phyloP scores from a whole-genome alignment of 2,888 invertebrate species.

The Microctonus hyperodae region DNA sequence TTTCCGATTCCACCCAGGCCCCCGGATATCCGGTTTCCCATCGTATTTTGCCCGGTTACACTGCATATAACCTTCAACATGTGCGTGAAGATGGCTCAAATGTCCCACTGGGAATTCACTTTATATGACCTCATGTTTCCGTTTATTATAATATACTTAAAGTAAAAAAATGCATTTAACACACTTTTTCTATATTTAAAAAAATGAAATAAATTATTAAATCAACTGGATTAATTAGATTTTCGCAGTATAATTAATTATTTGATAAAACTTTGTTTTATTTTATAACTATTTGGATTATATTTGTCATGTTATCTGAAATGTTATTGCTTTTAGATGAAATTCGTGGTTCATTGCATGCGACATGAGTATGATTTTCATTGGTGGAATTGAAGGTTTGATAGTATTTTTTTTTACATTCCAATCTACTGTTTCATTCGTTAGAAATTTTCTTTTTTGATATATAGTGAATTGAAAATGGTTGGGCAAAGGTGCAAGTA shows the following conservation, averaged over 20 bases:
- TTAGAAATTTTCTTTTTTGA: neutral
- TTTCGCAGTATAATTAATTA: too few relatives aligned
- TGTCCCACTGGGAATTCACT: neutral
- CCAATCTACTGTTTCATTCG: neutral
- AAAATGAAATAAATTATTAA: neutral
- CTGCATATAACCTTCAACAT: conserved; percentile 7
- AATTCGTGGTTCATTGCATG: too few relatives aligned
- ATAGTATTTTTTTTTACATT: neutral
- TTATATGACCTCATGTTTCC: neutral
- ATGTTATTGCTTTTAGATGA: too few relatives aligned
- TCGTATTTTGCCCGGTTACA: conserved; percentile 21
- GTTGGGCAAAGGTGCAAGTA: neutral
- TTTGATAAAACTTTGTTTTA: too few relatives aligned
- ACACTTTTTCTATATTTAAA: neutral
- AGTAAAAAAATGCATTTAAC: neutral
- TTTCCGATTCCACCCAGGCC: conserved; percentile 38
- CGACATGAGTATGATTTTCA: neutral
- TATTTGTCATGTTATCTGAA: too few relatives aligned
- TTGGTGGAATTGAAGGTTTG: neutral
- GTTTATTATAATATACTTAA: conserved; percentile 1
- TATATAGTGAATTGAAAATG: conserved; percentile 4
- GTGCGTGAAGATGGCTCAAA: neutral
- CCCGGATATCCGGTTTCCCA: conserved; percentile 38
- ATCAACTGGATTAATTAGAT: too few relatives aligned
- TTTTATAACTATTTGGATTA: too few relatives aligned